Evolutionary conservation across 2,113 vertebrate genomes (phyloP).

Genomic region (Tragelaphus imberbis): DNA sequence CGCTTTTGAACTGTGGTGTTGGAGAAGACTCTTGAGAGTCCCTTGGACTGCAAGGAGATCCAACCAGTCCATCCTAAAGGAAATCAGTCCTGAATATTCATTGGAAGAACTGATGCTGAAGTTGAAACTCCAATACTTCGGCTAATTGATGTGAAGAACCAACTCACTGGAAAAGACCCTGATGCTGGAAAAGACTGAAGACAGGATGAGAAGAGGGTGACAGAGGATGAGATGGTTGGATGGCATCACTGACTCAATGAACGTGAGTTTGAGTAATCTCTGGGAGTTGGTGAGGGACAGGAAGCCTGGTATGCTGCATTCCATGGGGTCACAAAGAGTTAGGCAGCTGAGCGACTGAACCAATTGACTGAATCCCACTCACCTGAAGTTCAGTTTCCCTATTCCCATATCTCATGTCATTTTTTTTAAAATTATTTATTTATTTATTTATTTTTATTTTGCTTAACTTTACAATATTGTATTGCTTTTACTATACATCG

Average conservation of each 20-base stretch:
- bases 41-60: neutral
- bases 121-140: neutral
- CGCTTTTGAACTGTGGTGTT: neutral
- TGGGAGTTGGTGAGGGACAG: neutral
- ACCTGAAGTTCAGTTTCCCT: neutral
- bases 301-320: neutral
- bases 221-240: neutral
- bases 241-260: neutral
- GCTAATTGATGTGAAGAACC: neutral
- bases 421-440: no score
- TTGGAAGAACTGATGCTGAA: neutral
- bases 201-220: neutral
- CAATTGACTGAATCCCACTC: neutral
- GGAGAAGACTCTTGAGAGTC: neutral
- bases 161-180: neutral
- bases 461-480: no score
- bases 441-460: no score
- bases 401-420: neutral
- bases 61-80: neutral
- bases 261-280: neutral
- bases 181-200: neutral
- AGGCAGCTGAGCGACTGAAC: neutral
- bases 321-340: accelerated
- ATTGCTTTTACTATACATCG: no score
- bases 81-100: neutral